These are phyloP conservation scores for Alosa alosa DNA, from an alignment of 2,113 vertebrate genomes.

Conservation along the genomic window DNA sequence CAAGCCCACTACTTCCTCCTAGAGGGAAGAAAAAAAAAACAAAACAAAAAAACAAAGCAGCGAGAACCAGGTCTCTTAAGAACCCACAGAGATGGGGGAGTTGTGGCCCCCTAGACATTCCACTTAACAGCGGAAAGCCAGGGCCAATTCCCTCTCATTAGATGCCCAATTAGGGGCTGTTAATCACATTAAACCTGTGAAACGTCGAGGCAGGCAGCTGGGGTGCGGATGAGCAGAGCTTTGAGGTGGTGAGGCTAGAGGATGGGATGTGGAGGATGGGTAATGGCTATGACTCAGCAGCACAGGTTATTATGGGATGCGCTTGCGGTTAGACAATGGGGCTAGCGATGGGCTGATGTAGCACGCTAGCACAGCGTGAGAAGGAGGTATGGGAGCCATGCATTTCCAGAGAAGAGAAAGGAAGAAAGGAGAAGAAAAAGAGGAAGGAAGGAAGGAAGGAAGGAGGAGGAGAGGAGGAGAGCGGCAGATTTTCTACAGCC, in stretches of 20 bases:
- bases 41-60: not conserved
- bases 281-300: not conserved
- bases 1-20: not conserved
- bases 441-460: too few species aligned
- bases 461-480: not conserved
- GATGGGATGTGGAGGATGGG: not conserved
- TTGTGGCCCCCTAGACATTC: not conserved
- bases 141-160: constrained; percentile 10
- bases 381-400: not conserved
- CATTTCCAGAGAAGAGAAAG: not conserved
- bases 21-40: not conserved
- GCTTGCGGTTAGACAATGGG: not conserved
- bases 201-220: not conserved
- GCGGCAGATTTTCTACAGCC: not conserved
- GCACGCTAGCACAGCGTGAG: not conserved
- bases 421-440: not conserved
- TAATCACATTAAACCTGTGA: constrained; percentile 3
- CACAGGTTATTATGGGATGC: not conserved
- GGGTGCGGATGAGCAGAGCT: constrained; percentile 1
- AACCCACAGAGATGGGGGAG: constrained; percentile 15
- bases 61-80: not conserved
- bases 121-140: constrained; percentile 10
- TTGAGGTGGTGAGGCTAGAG: not conserved
- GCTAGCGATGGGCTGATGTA: not conserved
- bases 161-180: not conserved